Evolutionary conservation across 2,888 invertebrate genomes (phyloP).

Genomic region (Spialia ferax): DNA sequence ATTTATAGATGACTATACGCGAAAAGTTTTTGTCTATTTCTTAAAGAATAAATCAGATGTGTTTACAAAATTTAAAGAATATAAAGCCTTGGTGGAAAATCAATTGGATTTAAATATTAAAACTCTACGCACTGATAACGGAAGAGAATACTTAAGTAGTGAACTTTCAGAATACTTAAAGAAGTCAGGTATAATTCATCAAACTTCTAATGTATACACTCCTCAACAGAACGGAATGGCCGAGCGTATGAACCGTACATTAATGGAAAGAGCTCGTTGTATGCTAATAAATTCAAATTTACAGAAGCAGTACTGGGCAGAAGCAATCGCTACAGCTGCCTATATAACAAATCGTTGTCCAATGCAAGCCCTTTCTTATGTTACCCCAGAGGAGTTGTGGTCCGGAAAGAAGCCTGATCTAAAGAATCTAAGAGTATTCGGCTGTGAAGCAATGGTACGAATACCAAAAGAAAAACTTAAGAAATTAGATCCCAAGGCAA

Average conservation of each 20-base stretch:
- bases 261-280: not conserved
- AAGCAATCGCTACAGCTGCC: not conserved
- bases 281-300: not conserved
- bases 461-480: conserved; percentile 45
- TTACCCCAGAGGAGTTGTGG: conserved; percentile 57
- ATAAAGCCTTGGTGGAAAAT: too few species aligned
- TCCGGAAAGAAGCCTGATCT: conserved; percentile 55
- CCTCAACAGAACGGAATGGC: not conserved
- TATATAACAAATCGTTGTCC: conserved; percentile 32
- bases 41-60: conserved; percentile 51
- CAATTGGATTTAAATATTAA: too few species aligned
- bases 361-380: conserved; percentile 40
- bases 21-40: conserved; percentile 54
- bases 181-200: conserved; percentile 50
- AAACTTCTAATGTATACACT: conserved; percentile 49
- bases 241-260: not conserved
- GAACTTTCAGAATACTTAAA: conserved; percentile 27
- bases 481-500: conserved; percentile 52
- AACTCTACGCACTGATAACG: too few species aligned
- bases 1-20: conserved; percentile 58
- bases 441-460: conserved; percentile 50
- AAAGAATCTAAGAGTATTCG: conserved; percentile 56
- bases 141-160: conserved; percentile 40
- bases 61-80: conserved; percentile 46
- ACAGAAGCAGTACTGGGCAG: not conserved